Conservation (phyloP, 2,797 vertebrate genomes). For the Australoheros facetus region DNA sequence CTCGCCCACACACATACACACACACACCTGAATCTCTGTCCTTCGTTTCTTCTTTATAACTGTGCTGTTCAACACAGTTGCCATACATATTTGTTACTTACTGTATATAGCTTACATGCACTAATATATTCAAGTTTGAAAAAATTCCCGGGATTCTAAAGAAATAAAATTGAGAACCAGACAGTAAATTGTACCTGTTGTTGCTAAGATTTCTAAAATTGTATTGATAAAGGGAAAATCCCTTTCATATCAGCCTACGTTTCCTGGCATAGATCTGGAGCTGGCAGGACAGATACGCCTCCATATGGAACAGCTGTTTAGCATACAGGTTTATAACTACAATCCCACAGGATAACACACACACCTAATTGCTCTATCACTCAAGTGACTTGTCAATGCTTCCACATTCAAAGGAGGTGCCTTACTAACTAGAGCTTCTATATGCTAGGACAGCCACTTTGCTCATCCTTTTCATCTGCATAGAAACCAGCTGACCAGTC, state of each 20-base stretch:
- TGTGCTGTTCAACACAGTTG: neutral
- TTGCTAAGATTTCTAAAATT: neutral
- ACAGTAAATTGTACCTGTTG: neutral
- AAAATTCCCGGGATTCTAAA: neutral
- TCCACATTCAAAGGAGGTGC: slow-evolving; percentile 41
- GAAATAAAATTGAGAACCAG: neutral
- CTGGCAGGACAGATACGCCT: slow-evolving; percentile 6
- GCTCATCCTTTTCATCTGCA: slow-evolving; percentile 56
- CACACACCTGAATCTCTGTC: slow-evolving; percentile 33
- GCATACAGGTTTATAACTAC: slow-evolving; percentile 57
- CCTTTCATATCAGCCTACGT: neutral
- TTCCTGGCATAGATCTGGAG: slow-evolving; percentile 8
- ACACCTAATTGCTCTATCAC: slow-evolving; percentile 66
- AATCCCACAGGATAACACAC: slow-evolving; percentile 54
- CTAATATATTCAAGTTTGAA: neutral
- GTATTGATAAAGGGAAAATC: neutral
- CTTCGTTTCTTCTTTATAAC: slow-evolving; percentile 3
- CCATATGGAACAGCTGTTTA: slow-evolving; percentile 66
- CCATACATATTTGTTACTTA: neutral
- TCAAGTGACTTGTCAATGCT: slow-evolving; percentile 65
- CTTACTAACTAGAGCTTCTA: slow-evolving; percentile 16
- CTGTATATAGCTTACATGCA: accelerated
- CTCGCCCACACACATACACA: slow-evolving; percentile 51
- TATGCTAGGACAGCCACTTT: slow-evolving; percentile 26
- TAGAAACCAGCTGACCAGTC: slow-evolving; percentile 57